phyloP scores from a whole-genome alignment of 2,888 invertebrate genomes.

The Nomada goodeniana region DNA sequence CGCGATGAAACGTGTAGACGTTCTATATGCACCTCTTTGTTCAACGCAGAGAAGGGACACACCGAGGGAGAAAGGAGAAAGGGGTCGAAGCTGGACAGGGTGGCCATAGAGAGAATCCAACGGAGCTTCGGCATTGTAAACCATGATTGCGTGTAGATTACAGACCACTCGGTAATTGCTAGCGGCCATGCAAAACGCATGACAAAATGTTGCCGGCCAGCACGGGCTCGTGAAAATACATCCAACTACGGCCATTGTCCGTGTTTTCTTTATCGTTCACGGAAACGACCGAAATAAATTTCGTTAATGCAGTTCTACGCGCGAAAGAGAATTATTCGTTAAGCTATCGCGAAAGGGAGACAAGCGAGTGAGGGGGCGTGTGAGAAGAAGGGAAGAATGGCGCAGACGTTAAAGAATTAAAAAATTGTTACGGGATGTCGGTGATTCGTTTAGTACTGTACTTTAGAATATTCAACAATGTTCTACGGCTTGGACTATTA shows the following conservation, averaged over 20 bases:
- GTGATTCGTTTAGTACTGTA: neutral
- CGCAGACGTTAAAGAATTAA: neutral
- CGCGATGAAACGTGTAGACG: constrained; percentile 71
- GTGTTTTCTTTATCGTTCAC: constrained; percentile 54
- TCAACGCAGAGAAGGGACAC: constrained; percentile 14
- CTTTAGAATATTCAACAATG: too few relatives aligned
- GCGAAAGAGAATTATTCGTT: constrained; percentile 53
- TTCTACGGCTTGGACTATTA: too few relatives aligned
- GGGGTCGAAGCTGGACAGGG: constrained; percentile 43
- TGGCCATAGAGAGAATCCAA: constrained; percentile 71
- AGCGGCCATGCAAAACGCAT: constrained; percentile 77
- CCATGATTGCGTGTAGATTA: constrained; percentile 82
- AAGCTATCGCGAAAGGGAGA: constrained; percentile 17
- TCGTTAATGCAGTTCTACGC: constrained; percentile 35
- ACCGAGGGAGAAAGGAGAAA: constrained; percentile 23
- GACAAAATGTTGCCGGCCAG: constrained; percentile 71
- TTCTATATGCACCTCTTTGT: constrained; percentile 64
- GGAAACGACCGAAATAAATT: constrained; percentile 58
- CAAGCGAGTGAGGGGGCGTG: neutral
- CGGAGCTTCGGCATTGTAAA: constrained; percentile 74
- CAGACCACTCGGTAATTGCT: constrained; percentile 81
- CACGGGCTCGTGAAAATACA: constrained; percentile 61
- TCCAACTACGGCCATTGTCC: constrained; percentile 44
- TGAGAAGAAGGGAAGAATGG: neutral
- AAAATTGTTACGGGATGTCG: too few relatives aligned